phyloP scores from a whole-genome alignment of 1,140 invertebrate species.

The Thaumetopoea pityocampa region DNA sequence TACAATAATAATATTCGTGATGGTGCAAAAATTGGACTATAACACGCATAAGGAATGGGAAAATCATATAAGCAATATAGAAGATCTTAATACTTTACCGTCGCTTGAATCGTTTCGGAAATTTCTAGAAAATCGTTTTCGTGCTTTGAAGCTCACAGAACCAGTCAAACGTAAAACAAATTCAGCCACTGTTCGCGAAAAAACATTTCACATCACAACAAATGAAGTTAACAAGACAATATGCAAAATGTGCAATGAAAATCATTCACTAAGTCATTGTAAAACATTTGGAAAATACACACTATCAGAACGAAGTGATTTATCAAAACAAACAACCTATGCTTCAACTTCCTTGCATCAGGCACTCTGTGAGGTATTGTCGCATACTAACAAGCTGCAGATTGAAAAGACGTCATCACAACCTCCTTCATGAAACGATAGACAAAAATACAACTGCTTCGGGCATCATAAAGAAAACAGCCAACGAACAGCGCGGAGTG shows the following conservation, averaged over 20 bases:
- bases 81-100: not conserved
- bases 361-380: constrained; percentile 30
- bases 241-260: constrained; percentile 18
- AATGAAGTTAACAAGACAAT: constrained; percentile 5
- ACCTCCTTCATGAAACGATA: constrained; percentile 25
- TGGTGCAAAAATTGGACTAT: constrained; percentile 14
- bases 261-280: constrained; percentile 27
- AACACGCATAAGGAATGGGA: constrained; percentile 13
- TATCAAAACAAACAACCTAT: constrained; percentile 25
- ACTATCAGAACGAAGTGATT: constrained; percentile 23
- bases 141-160: constrained; percentile 10
- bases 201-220: constrained; percentile 7
- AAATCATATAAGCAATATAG: constrained; percentile 4
- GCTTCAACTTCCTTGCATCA: constrained; percentile 32
- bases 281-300: constrained; percentile 24
- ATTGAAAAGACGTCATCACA: constrained; percentile 31
- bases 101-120: constrained; percentile 7
- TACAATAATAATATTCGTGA: constrained; percentile 20
- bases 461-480: constrained; percentile 2
- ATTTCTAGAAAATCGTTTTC: constrained; percentile 9
- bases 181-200: constrained; percentile 1
- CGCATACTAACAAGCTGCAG: constrained; percentile 24
- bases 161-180: constrained; percentile 6
- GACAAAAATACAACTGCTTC: constrained; percentile 7
- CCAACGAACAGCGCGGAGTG: no score